Conservation (phyloP, 2,113 vertebrate genomes). For the Galbula dea region DNA sequence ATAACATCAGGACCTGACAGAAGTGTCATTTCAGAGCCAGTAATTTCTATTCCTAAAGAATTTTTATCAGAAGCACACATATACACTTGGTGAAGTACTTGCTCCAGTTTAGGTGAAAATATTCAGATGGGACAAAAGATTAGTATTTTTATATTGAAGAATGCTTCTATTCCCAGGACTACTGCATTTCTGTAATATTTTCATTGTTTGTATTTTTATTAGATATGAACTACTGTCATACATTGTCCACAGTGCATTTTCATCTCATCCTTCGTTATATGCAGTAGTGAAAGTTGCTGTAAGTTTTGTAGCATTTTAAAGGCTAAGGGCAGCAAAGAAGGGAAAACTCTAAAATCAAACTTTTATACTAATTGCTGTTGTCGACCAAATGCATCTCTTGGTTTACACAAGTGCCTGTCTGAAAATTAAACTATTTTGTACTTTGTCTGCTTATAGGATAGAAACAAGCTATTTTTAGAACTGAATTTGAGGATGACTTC, state of each 20-base stretch:
- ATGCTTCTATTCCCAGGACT: neutral
- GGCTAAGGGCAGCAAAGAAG: neutral
- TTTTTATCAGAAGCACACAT: neutral
- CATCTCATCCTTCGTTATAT: constrained; percentile 43
- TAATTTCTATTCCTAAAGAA: neutral
- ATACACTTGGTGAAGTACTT: neutral
- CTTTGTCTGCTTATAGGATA: neutral
- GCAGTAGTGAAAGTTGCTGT: neutral
- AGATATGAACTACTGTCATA: neutral
- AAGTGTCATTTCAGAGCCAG: neutral
- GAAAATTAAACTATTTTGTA: neutral
- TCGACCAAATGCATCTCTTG: neutral
- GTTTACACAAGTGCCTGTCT: neutral
- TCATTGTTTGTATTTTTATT: neutral
- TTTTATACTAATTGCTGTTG: neutral
- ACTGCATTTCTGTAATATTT: neutral
- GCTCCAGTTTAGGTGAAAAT: neutral
- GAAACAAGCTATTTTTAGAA: neutral
- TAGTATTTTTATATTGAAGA: neutral
- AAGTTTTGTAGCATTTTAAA: neutral
- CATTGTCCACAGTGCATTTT: constrained; percentile 27
- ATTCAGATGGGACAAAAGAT: neutral
- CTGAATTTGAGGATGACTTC: neutral
- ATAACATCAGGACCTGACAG: neutral
- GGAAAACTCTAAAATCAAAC: neutral